These are phyloP conservation scores for Paelopatides confundens DNA, from an alignment of 53 echinoderm and acorn worm genomes.

Conservation along the genomic window DNA sequence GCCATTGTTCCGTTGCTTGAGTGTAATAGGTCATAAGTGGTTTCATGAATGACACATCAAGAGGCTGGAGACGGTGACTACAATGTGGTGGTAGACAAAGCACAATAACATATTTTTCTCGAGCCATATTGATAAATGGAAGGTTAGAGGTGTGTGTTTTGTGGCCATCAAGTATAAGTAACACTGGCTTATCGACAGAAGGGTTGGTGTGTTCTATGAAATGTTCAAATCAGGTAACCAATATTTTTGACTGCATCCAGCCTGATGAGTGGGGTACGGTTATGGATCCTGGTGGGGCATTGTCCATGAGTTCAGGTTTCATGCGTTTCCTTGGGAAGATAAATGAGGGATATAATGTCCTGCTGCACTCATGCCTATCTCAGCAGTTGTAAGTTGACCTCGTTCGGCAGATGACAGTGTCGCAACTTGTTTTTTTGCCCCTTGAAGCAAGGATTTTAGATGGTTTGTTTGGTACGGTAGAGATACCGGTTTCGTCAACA, in stretches of 20 bases:
- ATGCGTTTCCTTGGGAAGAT: conserved; percentile 32
- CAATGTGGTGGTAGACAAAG: conserved; percentile 9
- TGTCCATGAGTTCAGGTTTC: conserved; percentile 51
- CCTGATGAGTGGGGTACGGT: conserved; percentile 59
- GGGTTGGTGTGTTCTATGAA: conserved; percentile 56
- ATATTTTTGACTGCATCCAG: conserved; percentile 72
- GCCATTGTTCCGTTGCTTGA: conserved; percentile 13
- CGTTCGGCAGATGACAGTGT: conserved; percentile 29
- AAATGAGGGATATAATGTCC: conserved; percentile 41
- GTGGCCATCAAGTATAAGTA: conserved; percentile 13
- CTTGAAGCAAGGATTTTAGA: conserved; percentile 6
- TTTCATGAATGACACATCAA: conserved; percentile 28
- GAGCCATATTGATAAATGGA: conserved; percentile 14
- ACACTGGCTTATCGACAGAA: conserved; percentile 18
- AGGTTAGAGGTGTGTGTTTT: conserved; percentile 9
- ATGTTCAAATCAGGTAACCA: conserved; percentile 62
- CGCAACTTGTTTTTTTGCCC: conserved; percentile 43
- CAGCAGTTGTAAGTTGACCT: conserved; percentile 15
- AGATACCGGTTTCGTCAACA: conserved; percentile 51
- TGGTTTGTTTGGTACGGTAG: conserved; percentile 41
- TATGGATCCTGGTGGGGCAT: conserved; percentile 53
- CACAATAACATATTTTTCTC: conserved; percentile 12
- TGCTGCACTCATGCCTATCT: conserved; percentile 47
- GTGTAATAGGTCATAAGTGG: conserved; percentile 24
- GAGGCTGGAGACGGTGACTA: conserved; percentile 38